Base-by-base conservation (phyloP, 2,797 vertebrate species). In the Chaunax sp. region DNA sequence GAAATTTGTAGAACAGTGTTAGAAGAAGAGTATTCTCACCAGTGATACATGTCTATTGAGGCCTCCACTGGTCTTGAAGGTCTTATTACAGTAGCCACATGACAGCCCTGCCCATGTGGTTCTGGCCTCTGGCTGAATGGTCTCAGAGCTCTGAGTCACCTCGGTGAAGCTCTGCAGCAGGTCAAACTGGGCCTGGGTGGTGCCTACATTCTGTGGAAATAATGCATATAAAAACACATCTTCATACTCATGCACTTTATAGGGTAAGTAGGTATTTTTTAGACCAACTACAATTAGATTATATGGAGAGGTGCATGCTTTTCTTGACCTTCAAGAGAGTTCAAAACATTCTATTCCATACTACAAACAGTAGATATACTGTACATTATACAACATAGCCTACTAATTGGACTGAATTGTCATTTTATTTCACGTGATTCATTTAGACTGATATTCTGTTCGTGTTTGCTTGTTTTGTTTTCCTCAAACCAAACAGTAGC, bases 21-120 rank as follows among this genome's bases (percentile, higher is more conserved):
- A 45, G 52, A 26, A 35, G 40, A 43, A 28, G 41, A 78, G 23
- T 19, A 6, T 64, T 75, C 88, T 84, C 82, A 94, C 94, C 95
- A 96, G 80, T 81, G 94, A 92, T 72, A 96, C 92, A 74, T 98
- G 97, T 87, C 96, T 95, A 1, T 94, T 95, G 68, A 98, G 92
- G 37, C 95, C 95, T 0, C 92, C 95, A 44, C 90, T 91, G 12
- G 94, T 97, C 76, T 96, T 96, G 88, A 98, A 98, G 75, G 90
- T 92, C 90, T 97, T 98, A 67, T 88, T 94, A 6, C 96, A 98
- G 76, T 94, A 94, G 26, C 94, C 91, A 83, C 96, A 97, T 64
- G 93, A 90, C 38, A 93, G 93, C 69, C 91, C 85, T 61, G 88
- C 84, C 71, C 84, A 91, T 67, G 88, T 33, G 67, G 84, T 72